phyloP scores from a whole-genome alignment of 2,888 invertebrate species.

The Netelia virgata region DNA sequence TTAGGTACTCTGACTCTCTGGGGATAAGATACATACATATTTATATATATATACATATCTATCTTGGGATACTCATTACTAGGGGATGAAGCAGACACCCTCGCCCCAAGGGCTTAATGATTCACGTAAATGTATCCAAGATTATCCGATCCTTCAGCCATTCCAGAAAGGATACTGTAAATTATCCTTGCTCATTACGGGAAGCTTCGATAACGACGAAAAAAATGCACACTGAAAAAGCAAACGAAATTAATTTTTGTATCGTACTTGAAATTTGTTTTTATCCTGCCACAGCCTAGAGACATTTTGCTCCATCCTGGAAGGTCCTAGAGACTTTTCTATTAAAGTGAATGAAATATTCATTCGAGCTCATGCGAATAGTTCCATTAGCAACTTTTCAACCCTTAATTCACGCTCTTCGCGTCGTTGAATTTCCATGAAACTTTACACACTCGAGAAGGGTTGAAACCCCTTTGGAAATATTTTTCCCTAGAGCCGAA shows the following conservation, averaged over 20 bases:
- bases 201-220: slow-evolving; percentile 6
- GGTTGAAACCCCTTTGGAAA: too few species aligned
- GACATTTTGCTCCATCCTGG: not conserved
- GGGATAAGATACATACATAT: not conserved
- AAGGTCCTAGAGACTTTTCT: slow-evolving; percentile 6
- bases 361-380: slow-evolving; percentile 4
- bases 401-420: slow-evolving; percentile 34
- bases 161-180: not conserved
- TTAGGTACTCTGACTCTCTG: too few species aligned
- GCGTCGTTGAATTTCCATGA: slow-evolving; percentile 7
- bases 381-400: slow-evolving; percentile 7
- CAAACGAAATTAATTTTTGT: not conserved
- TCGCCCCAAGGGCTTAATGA: slow-evolving; percentile 51
- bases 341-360: slow-evolving; percentile 34
- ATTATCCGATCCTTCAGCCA: slow-evolving; percentile 34
- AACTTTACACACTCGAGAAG: not conserved
- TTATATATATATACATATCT: not conserved
- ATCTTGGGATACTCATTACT: not conserved
- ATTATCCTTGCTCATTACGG: slow-evolving; percentile 27
- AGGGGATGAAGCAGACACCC: not conserved
- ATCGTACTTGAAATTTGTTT: too few species aligned
- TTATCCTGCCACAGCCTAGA: too few species aligned
- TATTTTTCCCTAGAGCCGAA: too few species aligned
- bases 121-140: slow-evolving; percentile 48
- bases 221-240: slow-evolving; percentile 20